Evolutionary conservation across 2,888 invertebrate genomes (phyloP), one percentile per base, ranked within the genome.

Genomic region (Ramazzottius varieornatus): DNA sequence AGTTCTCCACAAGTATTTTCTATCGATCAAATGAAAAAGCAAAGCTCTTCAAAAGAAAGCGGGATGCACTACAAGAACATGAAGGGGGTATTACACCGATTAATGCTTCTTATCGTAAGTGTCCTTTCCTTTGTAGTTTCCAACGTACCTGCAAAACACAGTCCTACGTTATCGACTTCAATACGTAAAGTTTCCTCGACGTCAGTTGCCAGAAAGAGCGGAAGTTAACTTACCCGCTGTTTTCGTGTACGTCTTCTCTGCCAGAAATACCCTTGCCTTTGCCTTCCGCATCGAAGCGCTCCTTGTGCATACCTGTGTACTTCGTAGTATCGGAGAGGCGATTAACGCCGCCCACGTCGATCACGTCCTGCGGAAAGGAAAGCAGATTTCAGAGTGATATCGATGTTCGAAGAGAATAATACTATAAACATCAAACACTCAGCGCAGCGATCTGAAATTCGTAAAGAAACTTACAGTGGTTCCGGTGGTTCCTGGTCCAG

Each of bases 251-350:
- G 72, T 88, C 86, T 74, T 86, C 86, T 65, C 89, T 80, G 32
- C 89, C 89, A 1, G 85, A 81, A 66, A 65, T 46, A n/a, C 33
- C 46, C 74, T 86, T 86, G 29, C 88, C 88, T 75, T 86, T 88
- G 67, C 89, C 89, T 33, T 81, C 78, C 65, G 85, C 84, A 76
- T 88, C 88, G 73, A 88, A 89, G 32, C 89, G 83, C 71, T 88
- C 86, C 74, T 83, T 86, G 75, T 87, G 87, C 2, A 87, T 86
- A 65, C 89, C 89, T 0, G 89, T 89, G 76, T 88, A 89, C 73
- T 86, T 88, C 71, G 82, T 83, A n/a, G 85, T 82, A 74, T 89
- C 88, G 0, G 89, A 89, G 70, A 89, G 75, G 67, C 89, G 81
- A 70, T 85, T 86, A 1, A 86, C 84, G 1, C 79, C 75, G n/a